A percentile compares a stretch with the other conserved stretches of the same genome.
These are phyloP conservation scores for Exocentrus adspersus DNA, from an alignment of 2,888 invertebrate genomes.

Conservation along the genomic window DNA sequence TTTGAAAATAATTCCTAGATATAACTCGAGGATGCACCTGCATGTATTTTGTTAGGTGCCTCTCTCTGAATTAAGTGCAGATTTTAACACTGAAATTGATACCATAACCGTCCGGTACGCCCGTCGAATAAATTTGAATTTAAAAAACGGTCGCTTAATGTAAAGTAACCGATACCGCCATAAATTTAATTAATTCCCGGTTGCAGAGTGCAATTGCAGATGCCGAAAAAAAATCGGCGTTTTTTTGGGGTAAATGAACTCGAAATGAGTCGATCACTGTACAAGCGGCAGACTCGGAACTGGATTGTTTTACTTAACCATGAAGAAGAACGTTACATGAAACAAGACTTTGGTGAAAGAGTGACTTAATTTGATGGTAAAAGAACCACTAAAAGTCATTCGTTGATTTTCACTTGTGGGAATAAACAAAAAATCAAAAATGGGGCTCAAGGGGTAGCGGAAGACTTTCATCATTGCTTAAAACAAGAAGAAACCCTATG, in stretches of 20 bases:
- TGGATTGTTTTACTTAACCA: conserved; percentile 18
- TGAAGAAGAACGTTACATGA: no score
- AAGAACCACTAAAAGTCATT: no score
- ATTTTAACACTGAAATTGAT: background rate
- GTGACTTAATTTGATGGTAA: no score
- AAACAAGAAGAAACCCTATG: no score
- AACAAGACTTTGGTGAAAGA: no score
- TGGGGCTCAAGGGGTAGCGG: no score
- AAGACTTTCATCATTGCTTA: no score
- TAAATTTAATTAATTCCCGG: conserved; percentile 27
- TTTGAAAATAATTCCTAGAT: no score
- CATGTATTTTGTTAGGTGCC: no score
- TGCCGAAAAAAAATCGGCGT: conserved; percentile 23
- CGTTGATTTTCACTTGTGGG: no score
- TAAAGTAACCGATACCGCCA: conserved; percentile 24
- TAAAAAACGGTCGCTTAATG: conserved; percentile 23
- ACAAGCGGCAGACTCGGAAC: background rate
- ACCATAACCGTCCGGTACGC: conserved; percentile 10
- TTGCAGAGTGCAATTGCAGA: conserved; percentile 12
- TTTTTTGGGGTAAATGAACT: conserved; percentile 22
- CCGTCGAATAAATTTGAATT: conserved; percentile 5
- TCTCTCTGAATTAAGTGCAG: background rate
- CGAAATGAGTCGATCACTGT: conserved; percentile 3
- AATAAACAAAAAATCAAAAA: no score
- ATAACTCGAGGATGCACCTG: no score